Conservation (phyloP, 2,888 invertebrate species). For the Falcaria lacertinaria region DNA sequence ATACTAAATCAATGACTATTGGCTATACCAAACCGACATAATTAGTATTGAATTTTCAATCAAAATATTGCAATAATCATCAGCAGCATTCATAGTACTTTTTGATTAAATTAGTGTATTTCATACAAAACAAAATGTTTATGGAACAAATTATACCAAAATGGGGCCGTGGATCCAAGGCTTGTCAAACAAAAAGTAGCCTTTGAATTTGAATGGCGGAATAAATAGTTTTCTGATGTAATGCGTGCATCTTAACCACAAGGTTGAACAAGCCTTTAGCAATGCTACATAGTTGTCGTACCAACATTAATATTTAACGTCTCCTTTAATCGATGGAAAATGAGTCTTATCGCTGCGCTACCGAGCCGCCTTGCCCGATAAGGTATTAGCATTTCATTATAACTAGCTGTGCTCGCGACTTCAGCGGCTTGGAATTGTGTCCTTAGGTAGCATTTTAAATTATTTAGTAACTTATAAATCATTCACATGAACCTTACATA, state of each 20-base stretch:
- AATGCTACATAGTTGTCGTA: slow-evolving; percentile 17
- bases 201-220: slow-evolving; percentile 1
- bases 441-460: too few species aligned
- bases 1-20: too few species aligned
- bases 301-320: slow-evolving; percentile 47
- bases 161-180: neutral
- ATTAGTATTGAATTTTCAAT: too few species aligned
- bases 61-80: too few species aligned
- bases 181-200: slow-evolving; percentile 1
- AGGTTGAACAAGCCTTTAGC: slow-evolving; percentile 11
- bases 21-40: too few species aligned
- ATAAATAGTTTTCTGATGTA: neutral
- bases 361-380: slow-evolving; percentile 15
- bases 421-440: too few species aligned
- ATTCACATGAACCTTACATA: too few species aligned
- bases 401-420: too few species aligned
- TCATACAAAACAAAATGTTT: too few species aligned
- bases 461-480: too few species aligned
- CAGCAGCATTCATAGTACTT: too few species aligned
- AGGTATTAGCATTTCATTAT: slow-evolving; percentile 10
- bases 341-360: slow-evolving; percentile 19
- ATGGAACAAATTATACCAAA: neutral
- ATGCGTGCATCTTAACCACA: slow-evolving; percentile 8
- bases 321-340: slow-evolving; percentile 35
- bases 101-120: too few species aligned